Percentiles rank a stretch among this genome's conserved stretches.
phyloP scores from a whole-genome alignment of 2,888 invertebrate genomes.

The Hipparchia semele region DNA sequence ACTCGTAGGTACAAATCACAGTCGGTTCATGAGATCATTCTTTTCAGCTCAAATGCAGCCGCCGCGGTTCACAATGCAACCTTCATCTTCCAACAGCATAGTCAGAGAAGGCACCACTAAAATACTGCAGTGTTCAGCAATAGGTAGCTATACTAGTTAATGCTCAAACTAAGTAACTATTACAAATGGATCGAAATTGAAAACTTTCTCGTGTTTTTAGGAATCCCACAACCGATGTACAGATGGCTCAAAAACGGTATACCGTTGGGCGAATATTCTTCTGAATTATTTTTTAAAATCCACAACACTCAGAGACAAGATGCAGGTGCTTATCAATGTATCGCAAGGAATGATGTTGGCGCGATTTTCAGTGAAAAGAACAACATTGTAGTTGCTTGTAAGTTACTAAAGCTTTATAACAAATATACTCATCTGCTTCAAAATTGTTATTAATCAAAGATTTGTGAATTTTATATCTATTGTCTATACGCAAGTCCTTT shows the following conservation, averaged over 20 bases:
- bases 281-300: constrained; percentile 93
- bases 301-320: constrained; percentile 91
- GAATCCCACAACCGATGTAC: constrained; percentile 96
- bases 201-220: constrained; percentile 63
- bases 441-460: too few species aligned
- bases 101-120: constrained; percentile 94
- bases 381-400: constrained; percentile 95
- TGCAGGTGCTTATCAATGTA: constrained; percentile 96
- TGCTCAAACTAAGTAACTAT: not conserved
- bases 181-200: too few species aligned
- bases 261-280: constrained; percentile 90
- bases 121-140: constrained; percentile 95
- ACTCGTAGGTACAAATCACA: too few species aligned
- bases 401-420: constrained; percentile 70
- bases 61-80: constrained; percentile 93
- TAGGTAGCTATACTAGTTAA: constrained; percentile 21
- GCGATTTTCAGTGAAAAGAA: constrained; percentile 96
- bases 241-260: constrained; percentile 95
- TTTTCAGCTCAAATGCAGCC: constrained; percentile 87
- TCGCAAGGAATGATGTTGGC: constrained; percentile 95
- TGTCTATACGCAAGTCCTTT: too few species aligned
- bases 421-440: too few species aligned
- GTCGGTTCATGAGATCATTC: constrained; percentile 32
- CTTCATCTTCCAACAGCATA: constrained; percentile 92
- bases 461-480: too few species aligned